Percentiles rank a stretch among this genome's conserved stretches.
These are phyloP conservation scores for Eurois occulta DNA, from an alignment of 2,888 invertebrate genomes.

Conservation along the genomic window DNA sequence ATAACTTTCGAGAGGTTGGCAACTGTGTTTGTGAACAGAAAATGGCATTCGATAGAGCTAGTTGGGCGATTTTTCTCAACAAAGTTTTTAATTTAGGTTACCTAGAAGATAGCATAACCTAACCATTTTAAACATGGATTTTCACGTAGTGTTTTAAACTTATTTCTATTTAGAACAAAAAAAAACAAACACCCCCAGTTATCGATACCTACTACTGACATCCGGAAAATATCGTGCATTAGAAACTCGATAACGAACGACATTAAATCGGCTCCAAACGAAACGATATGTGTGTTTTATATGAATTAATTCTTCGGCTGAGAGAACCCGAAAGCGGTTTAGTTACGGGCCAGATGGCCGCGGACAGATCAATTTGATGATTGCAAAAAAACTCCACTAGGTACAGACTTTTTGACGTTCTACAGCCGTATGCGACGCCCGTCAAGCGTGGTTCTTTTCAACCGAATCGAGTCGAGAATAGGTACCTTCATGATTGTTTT, in stretches of 20 bases:
- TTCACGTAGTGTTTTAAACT: background rate
- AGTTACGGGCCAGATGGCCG: conserved; percentile 89
- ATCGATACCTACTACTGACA: background rate
- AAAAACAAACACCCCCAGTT: background rate
- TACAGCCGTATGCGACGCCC: conserved; percentile 72
- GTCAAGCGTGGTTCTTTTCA: conserved; percentile 75
- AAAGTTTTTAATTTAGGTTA: background rate
- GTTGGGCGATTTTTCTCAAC: background rate
- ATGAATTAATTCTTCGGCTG: conserved; percentile 90
- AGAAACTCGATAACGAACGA: conserved; percentile 65
- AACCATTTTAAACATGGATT: background rate
- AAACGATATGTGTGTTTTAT: conserved; percentile 87
- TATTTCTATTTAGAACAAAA: background rate
- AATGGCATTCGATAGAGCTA: background rate
- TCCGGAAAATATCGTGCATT: conserved; percentile 41
- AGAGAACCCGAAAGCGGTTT: conserved; percentile 87
- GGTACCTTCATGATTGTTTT: conserved; percentile 61
- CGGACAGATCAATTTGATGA: conserved; percentile 90
- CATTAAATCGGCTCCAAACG: conserved; percentile 70
- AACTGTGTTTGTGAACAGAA: conserved; percentile 2
- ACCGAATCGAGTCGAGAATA: conserved; percentile 66
- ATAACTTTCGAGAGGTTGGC: conserved; percentile 25
- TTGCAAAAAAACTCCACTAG: conserved; percentile 86
- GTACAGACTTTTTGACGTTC: conserved; percentile 86
- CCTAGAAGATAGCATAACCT: background rate